Conservation (phyloP, 2,888 invertebrate species). For the Drosophila glabriapex region DNA sequence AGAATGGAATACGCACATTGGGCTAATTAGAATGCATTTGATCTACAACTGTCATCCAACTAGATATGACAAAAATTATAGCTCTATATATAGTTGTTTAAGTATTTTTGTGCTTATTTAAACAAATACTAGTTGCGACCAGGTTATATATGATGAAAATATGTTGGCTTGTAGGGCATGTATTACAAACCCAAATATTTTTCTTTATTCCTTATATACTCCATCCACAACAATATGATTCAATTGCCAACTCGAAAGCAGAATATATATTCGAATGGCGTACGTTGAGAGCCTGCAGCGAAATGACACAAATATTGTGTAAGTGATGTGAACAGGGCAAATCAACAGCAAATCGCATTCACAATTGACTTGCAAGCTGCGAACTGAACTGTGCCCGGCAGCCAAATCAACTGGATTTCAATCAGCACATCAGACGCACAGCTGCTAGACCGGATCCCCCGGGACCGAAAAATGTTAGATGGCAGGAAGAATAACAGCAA, state of each 20-base stretch:
- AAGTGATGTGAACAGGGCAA: conserved; percentile 15
- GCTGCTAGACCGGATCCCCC: conserved; percentile 8
- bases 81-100: too few species aligned
- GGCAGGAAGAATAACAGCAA: conserved; percentile 16
- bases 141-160: not conserved
- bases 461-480: not conserved
- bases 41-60: not conserved
- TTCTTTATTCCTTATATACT: not conserved
- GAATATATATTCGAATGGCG: conserved; percentile 4
- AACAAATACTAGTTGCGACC: not conserved
- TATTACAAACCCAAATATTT: not conserved
- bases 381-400: conserved; percentile 7
- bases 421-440: conserved; percentile 43
- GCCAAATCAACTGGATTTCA: conserved; percentile 39
- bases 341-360: conserved; percentile 14
- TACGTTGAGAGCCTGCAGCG: conserved; percentile 13
- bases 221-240: not conserved
- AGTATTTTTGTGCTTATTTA: not conserved
- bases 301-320: conserved; percentile 24
- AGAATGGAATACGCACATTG: accelerated
- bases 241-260: not conserved
- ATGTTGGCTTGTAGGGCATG: not conserved
- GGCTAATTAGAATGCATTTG: not conserved
- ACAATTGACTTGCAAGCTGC: conserved; percentile 15
- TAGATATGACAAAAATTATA: too few species aligned